Percentiles rank a stretch among this genome's conserved stretches.
Conservation (phyloP, 2,113 vertebrate genomes). For the Crotophaga sulcirostris region DNA sequence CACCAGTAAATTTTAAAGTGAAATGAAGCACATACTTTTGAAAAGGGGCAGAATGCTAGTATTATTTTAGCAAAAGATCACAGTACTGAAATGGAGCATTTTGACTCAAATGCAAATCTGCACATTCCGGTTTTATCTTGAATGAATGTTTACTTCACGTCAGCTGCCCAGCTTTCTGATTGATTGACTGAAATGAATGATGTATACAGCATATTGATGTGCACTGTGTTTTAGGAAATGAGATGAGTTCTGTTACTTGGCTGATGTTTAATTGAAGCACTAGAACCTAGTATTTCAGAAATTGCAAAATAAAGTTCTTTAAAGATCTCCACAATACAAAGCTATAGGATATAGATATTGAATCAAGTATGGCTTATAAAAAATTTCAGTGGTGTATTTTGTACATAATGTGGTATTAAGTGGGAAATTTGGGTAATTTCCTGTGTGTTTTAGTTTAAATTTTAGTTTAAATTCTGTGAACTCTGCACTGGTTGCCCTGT, state of each 20-base stretch:
- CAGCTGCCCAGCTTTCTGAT: slow-evolving; percentile 33
- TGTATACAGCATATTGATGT: not conserved
- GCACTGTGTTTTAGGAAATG: slow-evolving; percentile 28
- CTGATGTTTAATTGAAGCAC: slow-evolving; percentile 46
- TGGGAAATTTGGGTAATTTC: not conserved
- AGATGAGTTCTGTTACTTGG: not conserved
- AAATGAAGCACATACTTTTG: slow-evolving; percentile 1
- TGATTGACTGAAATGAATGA: slow-evolving; percentile 27
- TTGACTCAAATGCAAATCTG: slow-evolving; percentile 14
- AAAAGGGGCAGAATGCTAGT: not conserved
- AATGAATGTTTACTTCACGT: not conserved
- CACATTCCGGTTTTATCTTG: not conserved
- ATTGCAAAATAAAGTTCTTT: not conserved
- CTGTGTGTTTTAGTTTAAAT: not conserved
- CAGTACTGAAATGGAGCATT: not conserved
- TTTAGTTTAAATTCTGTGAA: not conserved
- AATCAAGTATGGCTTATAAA: not conserved
- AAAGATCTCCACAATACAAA: not conserved
- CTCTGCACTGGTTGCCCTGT: not conserved
- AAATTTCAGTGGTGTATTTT: not conserved
- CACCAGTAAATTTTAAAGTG: slow-evolving; percentile 10
- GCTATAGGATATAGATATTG: not conserved
- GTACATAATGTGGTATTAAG: not conserved
- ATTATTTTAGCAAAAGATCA: not conserved
- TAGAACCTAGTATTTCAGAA: not conserved